Evolutionary conservation across 2,113 vertebrate species (phyloP).

Genomic region (Poeciliopsis prolifica): DNA sequence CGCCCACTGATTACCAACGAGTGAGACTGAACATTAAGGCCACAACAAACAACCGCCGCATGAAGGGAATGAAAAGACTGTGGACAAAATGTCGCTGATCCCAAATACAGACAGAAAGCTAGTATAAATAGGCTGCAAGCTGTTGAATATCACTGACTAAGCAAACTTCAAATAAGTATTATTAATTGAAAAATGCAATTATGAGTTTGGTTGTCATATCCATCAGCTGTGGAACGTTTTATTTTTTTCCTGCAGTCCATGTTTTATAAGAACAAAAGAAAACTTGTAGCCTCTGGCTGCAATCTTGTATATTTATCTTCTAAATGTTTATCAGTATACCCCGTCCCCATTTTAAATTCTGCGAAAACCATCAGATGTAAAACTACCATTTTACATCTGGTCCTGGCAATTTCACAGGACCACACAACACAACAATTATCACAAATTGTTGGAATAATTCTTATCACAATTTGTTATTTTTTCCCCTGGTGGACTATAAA

Average conservation of each 20-base stretch:
- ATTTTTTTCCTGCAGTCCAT: background rate
- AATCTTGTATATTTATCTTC: background rate
- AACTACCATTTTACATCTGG: too few species aligned
- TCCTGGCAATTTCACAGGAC: too few species aligned
- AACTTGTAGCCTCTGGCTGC: background rate
- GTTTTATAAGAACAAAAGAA: background rate
- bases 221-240: too few species aligned
- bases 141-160: conserved; percentile 13
- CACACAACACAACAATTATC: too few species aligned
- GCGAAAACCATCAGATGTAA: too few species aligned
- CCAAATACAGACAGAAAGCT: background rate
- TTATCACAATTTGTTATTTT: too few species aligned
- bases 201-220: too few species aligned
- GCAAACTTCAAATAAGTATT: conserved; percentile 6
- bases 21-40: too few species aligned
- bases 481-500: background rate
- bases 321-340: background rate
- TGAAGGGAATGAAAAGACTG: too few species aligned
- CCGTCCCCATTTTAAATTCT: background rate
- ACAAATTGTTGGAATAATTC: too few species aligned
- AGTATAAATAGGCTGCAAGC: background rate
- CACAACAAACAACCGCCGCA: too few species aligned
- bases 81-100: too few species aligned
- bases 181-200: background rate
- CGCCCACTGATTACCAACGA: background rate